Base-by-base conservation (phyloP, 2,797 vertebrate species). In the Poecilia gillii region DNA sequence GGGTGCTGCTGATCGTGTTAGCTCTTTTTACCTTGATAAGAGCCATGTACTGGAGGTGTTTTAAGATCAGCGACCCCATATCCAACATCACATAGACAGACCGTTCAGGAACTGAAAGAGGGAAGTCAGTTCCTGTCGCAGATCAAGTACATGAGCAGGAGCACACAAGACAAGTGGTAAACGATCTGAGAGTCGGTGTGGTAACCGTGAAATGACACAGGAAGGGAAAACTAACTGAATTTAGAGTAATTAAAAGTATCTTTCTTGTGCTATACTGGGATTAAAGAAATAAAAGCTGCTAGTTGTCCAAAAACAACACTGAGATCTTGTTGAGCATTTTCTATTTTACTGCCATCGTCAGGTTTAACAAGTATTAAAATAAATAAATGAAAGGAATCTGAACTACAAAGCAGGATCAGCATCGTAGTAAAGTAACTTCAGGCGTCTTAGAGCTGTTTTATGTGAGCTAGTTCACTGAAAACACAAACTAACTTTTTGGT, bases 11-110 rank as follows among this genome's bases (percentile, higher is more conserved):
- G 57, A 88, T 97, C 53, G 49, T 97, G n/a, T 81, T 97, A 68
- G 86, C 92, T n/a, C 70, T 97, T 43, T 84, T 96, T 64, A 91
- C 94, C 85, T 84, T 98, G 86, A 89, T 86, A 1, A 93, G 97
- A 80, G 95, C 95, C 72, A 76, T 97, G 46, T 97, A 97, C 89
- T 98, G 97, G 97, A 94, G 93, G 74, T 97, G 97, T 92, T 94
- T 98, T 95, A 96, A 95, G 81, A 97, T 97, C 92, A 98, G 97
- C 85, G 94, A 96, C 72, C 97, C 97, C 28, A 89, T 97, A 73
- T 96, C 96, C 90, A 97, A 95, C 93, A 85, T 96, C 90, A 95
- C 96, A 6, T 95, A 94, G 41, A 77, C 14, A 23, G 14, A 6
- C 41, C 2, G 23, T 53, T 25, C 20, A 4, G 66, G 14, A 25